phyloP scores from a whole-genome alignment of 2,888 invertebrate genomes.

The Atrina japonica region DNA sequence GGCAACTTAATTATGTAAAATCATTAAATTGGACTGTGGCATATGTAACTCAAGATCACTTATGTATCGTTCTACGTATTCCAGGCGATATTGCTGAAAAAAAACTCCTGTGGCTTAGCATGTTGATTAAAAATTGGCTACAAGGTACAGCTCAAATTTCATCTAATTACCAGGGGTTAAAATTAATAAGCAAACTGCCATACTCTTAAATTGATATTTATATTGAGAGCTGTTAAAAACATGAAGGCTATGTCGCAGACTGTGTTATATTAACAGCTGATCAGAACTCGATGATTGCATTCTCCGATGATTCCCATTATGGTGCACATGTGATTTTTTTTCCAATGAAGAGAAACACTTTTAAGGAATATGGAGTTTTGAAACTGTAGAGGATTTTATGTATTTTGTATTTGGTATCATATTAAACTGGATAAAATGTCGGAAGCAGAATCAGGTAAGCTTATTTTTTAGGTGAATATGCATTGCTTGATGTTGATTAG shows the following conservation, averaged over 20 bases:
- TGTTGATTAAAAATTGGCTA: slow-evolving; percentile 17
- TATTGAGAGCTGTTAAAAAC: slow-evolving; percentile 16
- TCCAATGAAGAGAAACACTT: too few relatives aligned
- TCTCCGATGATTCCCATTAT: too few relatives aligned
- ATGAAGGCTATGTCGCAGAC: slow-evolving; percentile 5
- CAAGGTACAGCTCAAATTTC: slow-evolving; percentile 9
- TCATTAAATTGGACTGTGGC: slow-evolving; percentile 12
- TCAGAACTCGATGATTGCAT: neutral
- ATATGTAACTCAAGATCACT: slow-evolving; percentile 7
- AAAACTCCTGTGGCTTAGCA: slow-evolving; percentile 3
- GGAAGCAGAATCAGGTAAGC: too few relatives aligned
- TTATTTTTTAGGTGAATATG: too few relatives aligned
- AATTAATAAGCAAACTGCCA: slow-evolving; percentile 21
- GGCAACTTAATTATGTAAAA: slow-evolving; percentile 37
- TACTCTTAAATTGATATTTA: slow-evolving; percentile 17
- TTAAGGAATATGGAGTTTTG: too few relatives aligned
- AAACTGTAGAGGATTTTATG: too few relatives aligned
- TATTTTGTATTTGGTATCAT: too few relatives aligned
- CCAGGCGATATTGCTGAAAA: slow-evolving; percentile 1
- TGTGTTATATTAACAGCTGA: slow-evolving; percentile 11
- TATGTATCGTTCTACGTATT: neutral
- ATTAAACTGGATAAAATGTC: too few relatives aligned
- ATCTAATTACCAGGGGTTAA: slow-evolving; percentile 11
- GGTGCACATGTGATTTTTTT: too few relatives aligned
- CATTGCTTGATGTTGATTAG: too few relatives aligned